Percentiles rank a stretch among this genome's conserved stretches.
Evolutionary conservation across 2,797 vertebrate genomes (phyloP).

Genomic region (Arnoldichthys spilopterus): DNA sequence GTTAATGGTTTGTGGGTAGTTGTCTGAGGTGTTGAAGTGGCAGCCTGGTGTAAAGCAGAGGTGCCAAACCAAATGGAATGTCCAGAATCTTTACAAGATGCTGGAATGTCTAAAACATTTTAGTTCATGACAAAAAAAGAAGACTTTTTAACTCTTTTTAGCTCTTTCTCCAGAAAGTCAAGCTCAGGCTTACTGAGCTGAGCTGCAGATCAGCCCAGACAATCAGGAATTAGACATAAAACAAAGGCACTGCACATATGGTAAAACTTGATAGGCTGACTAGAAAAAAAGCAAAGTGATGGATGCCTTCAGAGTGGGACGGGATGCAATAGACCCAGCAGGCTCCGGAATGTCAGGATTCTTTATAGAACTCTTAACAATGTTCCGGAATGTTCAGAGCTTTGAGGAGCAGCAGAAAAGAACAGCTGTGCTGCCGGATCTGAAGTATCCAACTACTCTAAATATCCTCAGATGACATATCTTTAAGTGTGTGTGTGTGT

Average conservation of each 20-base stretch:
- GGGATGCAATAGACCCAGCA: slow-evolving; percentile 45
- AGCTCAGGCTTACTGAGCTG: not conserved
- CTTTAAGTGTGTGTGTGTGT: not conserved
- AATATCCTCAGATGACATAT: slow-evolving; percentile 12
- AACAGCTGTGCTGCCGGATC: slow-evolving; percentile 69
- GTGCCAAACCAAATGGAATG: slow-evolving; percentile 43
- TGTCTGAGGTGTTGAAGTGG: slow-evolving; percentile 13
- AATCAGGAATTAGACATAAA: slow-evolving; percentile 3
- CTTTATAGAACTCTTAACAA: slow-evolving; percentile 60
- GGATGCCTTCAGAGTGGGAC: slow-evolving; percentile 7
- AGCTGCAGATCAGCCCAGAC: not conserved
- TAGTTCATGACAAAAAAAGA: slow-evolving; percentile 4
- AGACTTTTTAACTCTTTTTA: slow-evolving; percentile 18
- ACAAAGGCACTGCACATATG: slow-evolving; percentile 5
- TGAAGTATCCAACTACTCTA: slow-evolving; percentile 24
- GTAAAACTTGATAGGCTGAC: slow-evolving; percentile 24
- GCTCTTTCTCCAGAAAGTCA: not conserved
- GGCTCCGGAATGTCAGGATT: slow-evolving; percentile 59
- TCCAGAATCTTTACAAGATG: slow-evolving; percentile 30
- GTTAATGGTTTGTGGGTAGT: slow-evolving; percentile 15
- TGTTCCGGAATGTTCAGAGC: slow-evolving; percentile 58
- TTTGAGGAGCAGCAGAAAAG: slow-evolving; percentile 45
- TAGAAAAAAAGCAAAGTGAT: slow-evolving; percentile 29
- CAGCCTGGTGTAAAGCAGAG: slow-evolving; percentile 37
- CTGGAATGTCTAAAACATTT: slow-evolving; percentile 20